Percentiles rank a stretch among this genome's conserved stretches.
These are phyloP conservation scores for Periparus ater DNA, from an alignment of 2,797 vertebrate genomes.

Conservation along the genomic window DNA sequence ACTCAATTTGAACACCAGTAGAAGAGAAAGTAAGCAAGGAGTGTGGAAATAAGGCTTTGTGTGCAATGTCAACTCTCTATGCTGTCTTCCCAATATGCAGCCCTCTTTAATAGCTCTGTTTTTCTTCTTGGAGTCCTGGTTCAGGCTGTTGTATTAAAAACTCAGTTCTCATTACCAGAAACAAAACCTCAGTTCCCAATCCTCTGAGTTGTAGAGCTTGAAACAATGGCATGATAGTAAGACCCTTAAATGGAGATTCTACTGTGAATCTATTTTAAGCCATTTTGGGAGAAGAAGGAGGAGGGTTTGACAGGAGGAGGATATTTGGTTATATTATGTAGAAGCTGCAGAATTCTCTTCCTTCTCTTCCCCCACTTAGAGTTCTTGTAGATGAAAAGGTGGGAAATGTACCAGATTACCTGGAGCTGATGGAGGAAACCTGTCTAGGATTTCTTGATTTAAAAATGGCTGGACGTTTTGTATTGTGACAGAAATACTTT, in stretches of 20 bases:
- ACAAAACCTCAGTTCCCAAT: background rate
- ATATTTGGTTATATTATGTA: background rate
- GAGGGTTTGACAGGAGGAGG: background rate
- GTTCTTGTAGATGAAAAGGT: background rate
- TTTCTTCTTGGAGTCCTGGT: background rate
- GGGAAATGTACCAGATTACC: background rate
- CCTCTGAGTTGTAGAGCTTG: background rate
- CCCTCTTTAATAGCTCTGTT: background rate
- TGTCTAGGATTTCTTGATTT: background rate
- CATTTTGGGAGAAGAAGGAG: background rate
- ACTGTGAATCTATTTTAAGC: background rate
- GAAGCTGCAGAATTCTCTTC: background rate
- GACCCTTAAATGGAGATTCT: background rate
- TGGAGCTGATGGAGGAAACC: background rate
- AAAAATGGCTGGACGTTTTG: background rate
- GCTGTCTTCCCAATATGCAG: background rate
- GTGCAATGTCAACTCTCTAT: background rate
- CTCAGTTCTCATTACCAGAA: background rate
- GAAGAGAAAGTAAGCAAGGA: background rate
- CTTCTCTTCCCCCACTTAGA: background rate
- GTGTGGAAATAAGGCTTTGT: background rate
- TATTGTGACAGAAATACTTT: background rate
- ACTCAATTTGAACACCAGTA: background rate
- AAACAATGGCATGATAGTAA: background rate
- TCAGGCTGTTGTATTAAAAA: background rate